Conservation (phyloP, 2,888 invertebrate genomes). For the Hypercompe scribonia region DNA sequence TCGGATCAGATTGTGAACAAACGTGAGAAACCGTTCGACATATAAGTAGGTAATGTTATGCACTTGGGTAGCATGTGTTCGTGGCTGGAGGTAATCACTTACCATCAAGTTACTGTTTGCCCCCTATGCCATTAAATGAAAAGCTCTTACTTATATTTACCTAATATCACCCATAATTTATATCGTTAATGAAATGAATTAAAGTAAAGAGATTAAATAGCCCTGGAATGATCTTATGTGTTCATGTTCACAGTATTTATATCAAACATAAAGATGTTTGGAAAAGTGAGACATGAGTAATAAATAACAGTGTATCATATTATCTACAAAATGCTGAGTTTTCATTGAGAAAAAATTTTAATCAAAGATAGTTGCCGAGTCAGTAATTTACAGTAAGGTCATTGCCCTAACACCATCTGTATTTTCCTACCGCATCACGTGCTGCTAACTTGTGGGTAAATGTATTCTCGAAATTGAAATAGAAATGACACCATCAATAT, state of each 20-base stretch:
- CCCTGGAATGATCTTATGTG: background rate
- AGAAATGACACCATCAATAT: background rate
- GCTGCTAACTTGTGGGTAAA: slow-evolving; percentile 20
- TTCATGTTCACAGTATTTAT: no score
- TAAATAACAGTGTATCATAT: background rate
- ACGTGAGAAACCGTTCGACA: no score
- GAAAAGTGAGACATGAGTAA: background rate
- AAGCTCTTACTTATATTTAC: no score
- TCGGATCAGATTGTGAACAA: no score
- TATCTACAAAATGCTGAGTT: slow-evolving; percentile 5
- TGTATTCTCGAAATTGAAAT: slow-evolving; percentile 6
- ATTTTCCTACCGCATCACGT: slow-evolving; percentile 42
- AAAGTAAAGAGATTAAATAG: background rate
- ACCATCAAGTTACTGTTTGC: no score
- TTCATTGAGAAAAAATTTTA: slow-evolving; percentile 32
- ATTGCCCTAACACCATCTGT: slow-evolving; percentile 57
- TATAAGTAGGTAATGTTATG: no score
- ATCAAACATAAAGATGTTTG: background rate
- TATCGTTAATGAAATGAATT: background rate
- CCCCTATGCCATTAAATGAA: no score
- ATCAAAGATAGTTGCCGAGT: slow-evolving; percentile 55
- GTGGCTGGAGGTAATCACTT: no score
- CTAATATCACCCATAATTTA: no score
- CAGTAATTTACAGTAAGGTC: slow-evolving; percentile 58
- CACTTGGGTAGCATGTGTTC: no score